Percentiles rank a stretch among this genome's conserved stretches.
These are phyloP conservation scores for Coelogynopora nodosa DNA, from an alignment of 2,888 invertebrate genomes.

Conservation along the genomic window DNA sequence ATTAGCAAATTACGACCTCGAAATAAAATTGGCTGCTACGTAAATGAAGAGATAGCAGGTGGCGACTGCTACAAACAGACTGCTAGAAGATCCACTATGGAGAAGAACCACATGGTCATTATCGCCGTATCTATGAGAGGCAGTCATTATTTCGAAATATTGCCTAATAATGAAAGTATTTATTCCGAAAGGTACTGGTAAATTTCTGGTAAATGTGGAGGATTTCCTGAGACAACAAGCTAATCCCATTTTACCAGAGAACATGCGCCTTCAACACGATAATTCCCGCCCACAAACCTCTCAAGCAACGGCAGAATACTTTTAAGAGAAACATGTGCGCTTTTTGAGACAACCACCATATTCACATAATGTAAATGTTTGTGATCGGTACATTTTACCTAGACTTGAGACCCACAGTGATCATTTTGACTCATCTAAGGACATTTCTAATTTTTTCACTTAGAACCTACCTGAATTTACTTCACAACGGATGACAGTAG, in stretches of 20 bases:
- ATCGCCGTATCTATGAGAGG: conserved; percentile 17
- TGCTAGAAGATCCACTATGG: conserved; percentile 28
- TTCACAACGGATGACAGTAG: conserved; percentile 7
- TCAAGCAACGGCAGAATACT: conserved; percentile 15
- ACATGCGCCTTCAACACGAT: conserved; percentile 31
- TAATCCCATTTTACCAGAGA: conserved; percentile 29
- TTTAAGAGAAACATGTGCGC: neutral
- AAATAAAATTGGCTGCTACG: conserved; percentile 30
- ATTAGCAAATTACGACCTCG: conserved; percentile 9
- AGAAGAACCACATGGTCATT: conserved; percentile 11
- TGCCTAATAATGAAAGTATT: neutral
- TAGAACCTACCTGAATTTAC: neutral
- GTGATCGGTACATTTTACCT: conserved; percentile 26
- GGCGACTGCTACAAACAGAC: conserved; percentile 8
- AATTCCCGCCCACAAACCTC: neutral
- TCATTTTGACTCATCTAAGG: neutral
- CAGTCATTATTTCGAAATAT: conserved; percentile 34
- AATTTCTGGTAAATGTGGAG: conserved; percentile 17
- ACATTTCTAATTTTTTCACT: neutral
- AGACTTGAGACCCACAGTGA: neutral
- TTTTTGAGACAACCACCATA: conserved; percentile 33
- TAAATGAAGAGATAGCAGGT: neutral
- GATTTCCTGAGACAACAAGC: conserved; percentile 9
- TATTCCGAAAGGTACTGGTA: neutral
- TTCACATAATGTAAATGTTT: conserved; percentile 3